Evolutionary conservation across 2,888 invertebrate genomes (phyloP).

Genomic region (Drosophila tanythrix): DNA sequence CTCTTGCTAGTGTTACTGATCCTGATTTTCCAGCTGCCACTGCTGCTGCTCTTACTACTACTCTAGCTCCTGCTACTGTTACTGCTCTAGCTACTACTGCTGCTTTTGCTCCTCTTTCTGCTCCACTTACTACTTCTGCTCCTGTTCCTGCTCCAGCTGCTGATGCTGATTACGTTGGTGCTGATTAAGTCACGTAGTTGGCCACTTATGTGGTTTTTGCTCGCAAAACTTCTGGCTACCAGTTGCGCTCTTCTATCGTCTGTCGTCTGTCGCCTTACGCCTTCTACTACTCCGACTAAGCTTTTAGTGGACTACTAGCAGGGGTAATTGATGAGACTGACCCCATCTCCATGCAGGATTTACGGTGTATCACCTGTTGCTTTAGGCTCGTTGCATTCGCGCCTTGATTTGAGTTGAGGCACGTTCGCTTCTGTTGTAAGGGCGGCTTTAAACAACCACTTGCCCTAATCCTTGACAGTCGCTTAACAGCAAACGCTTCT

Average conservation of each 20-base stretch:
- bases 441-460: constrained; percentile 36
- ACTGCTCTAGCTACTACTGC: background rate
- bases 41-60: background rate
- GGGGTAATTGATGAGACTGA: constrained; percentile 64
- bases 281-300: constrained; percentile 29
- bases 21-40: background rate
- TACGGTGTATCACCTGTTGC: constrained; percentile 22
- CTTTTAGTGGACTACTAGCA: constrained; percentile 46
- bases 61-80: background rate
- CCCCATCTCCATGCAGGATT: constrained; percentile 30
- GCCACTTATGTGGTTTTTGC: constrained; percentile 46
- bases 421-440: constrained; percentile 51
- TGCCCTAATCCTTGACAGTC: constrained; percentile 50
- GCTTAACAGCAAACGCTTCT: constrained; percentile 69
- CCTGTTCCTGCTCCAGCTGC: constrained; percentile 37
- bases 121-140: too few relatives aligned
- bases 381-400: constrained; percentile 34
- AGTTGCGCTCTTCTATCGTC: constrained; percentile 51
- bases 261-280: constrained; percentile 5
- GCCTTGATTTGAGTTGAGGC: constrained; percentile 50
- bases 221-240: constrained; percentile 36
- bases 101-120: background rate
- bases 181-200: constrained; percentile 73
- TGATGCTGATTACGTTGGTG: constrained; percentile 45
- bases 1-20: background rate